Base-by-base conservation (phyloP, 2,797 vertebrate species). In the Chelon labrosus region DNA sequence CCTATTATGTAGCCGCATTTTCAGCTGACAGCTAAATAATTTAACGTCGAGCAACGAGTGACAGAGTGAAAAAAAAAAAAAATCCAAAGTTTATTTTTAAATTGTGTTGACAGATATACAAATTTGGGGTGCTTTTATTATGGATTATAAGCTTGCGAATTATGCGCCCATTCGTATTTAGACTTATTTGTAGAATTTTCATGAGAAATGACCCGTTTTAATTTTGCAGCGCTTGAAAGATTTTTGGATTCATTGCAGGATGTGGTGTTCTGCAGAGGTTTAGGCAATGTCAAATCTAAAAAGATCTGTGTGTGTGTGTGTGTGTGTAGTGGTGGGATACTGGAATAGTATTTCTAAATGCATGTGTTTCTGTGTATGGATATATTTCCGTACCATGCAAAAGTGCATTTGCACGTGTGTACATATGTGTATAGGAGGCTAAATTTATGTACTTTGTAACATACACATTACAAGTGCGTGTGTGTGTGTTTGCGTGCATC, bases 331-430 rank as follows among this genome's bases (percentile, higher is more conserved):
- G 31, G 52, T 59, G 49, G 52, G 61, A 46, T 71, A 56, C 17
- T 55, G 31, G 49, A 61, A 58, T 72, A 6, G 19, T 72, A 47
- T 73, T 67, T 78, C 65, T 52, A 41, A 52, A 80, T 59, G 12
- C 27, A 46, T 60, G 10, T 49, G 56, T 38, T 54, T 54, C 16
- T 22, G 10, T 65, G 54, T 38, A 14, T 38, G 39, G 49, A 38
- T 61, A 38, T 67, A 78, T 80, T 74, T 76, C 0, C 0, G 60
- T 61, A 55, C 57, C 56, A 17, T 83, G 66, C 38, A 65, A 76
- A 84, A 71, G 20, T 60, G 60, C 51, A 68, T 84, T 76, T 71
- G 37, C 54, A 47, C 64, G 25, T 54, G 1, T 58, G 39, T 42
- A 35, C 31, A 35, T 35, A 35, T 27, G 25, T 27, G 25, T 27